Evolutionary conservation across 2,888 invertebrate genomes (phyloP).

Genomic region (Synergus itoensis): DNA sequence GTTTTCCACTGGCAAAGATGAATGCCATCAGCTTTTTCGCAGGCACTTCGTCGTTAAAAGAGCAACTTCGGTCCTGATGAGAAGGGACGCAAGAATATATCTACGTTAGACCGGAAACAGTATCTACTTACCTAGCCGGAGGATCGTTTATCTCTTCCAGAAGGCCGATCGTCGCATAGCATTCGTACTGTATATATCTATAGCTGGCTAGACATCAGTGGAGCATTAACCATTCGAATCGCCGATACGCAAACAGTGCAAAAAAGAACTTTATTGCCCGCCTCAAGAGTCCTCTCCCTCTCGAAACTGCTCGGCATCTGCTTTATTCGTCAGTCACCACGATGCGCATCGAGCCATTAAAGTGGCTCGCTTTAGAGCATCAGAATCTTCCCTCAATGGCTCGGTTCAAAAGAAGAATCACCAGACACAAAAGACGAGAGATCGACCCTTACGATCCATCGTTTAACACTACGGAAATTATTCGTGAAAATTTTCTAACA

Average conservation of each 20-base stretch:
- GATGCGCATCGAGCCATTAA: slow-evolving; percentile 50
- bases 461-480: neutral
- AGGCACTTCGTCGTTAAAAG: neutral
- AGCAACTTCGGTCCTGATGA: slow-evolving; percentile 46
- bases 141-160: slow-evolving; percentile 57
- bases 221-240: slow-evolving; percentile 56
- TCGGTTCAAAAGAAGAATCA: neutral
- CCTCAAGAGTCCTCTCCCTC: slow-evolving; percentile 43
- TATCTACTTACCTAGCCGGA: slow-evolving; percentile 45
- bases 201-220: slow-evolving; percentile 43
- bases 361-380: slow-evolving; percentile 49
- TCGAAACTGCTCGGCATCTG: slow-evolving; percentile 54
- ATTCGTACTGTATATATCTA: slow-evolving; percentile 21
- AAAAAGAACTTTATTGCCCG: slow-evolving; percentile 56
- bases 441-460: neutral
- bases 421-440: neutral
- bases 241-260: slow-evolving; percentile 51
- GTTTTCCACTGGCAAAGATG: neutral
- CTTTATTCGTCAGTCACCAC: slow-evolving; percentile 55
- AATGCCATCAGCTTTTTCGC: neutral
- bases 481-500: neutral
- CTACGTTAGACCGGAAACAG: slow-evolving; percentile 52
- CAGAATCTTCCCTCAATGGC: neutral
- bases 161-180: slow-evolving; percentile 48
- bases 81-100: slow-evolving; percentile 50